Evolutionary conservation across 23 tunicate genomes (phyloP).

Genomic region (Halocynthia roretzi): DNA sequence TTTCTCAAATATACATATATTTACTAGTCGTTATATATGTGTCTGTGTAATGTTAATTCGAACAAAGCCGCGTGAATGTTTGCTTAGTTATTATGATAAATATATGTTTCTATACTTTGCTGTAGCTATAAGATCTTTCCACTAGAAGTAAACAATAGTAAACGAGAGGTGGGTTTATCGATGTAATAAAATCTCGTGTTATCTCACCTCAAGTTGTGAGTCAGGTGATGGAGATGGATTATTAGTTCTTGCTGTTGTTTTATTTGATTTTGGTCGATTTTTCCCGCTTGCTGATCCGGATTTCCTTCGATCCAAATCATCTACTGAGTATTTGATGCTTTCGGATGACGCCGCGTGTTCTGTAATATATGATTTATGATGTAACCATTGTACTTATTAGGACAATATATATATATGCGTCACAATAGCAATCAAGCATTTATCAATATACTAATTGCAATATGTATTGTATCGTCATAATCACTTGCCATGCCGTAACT

Average conservation of each 20-base stretch:
- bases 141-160: no score
- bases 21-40: no score
- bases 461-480: background rate
- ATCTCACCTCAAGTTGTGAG: conserved; percentile 65
- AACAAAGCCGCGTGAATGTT: no score
- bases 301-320: conserved; percentile 82
- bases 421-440: background rate
- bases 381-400: background rate
- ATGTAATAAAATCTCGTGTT: background rate
- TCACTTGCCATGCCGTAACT: no score
- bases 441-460: background rate
- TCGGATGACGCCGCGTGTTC: conserved; percentile 58
- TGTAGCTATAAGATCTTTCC: no score
- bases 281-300: conserved; percentile 31
- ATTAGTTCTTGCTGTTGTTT: conserved; percentile 57
- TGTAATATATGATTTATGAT: background rate
- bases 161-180: no score
- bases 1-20: no score
- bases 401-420: background rate
- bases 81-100: no score
- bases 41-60: no score
- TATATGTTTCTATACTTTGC: no score
- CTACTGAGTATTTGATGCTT: conserved; percentile 73
- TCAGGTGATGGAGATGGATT: conserved; percentile 80
- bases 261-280: conserved; percentile 30